A percentile compares a stretch with the other conserved stretches of the same genome.
phyloP scores from a whole-genome alignment of 2,888 invertebrate species.

The Troides aeacus region DNA sequence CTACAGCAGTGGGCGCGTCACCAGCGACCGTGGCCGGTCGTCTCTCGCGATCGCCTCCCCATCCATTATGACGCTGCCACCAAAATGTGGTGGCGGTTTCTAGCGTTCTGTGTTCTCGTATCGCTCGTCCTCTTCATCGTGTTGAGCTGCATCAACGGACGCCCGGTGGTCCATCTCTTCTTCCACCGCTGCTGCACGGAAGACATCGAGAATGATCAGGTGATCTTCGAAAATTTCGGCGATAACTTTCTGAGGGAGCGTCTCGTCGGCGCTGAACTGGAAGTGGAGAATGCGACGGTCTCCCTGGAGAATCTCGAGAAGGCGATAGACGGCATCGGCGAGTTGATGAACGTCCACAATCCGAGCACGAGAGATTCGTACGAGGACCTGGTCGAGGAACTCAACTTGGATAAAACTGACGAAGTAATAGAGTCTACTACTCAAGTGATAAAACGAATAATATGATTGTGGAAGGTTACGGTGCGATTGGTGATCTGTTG shows the following conservation, averaged over 20 bases:
- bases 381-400: conserved; percentile 12
- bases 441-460: not conserved
- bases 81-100: conserved; percentile 66
- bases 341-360: conserved; percentile 20
- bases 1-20: conserved; percentile 5
- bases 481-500: not conserved
- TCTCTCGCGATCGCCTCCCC: conserved; percentile 15
- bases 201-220: conserved; percentile 66
- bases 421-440: not conserved
- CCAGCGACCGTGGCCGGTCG: conserved; percentile 16
- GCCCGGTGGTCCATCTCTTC: conserved; percentile 60
- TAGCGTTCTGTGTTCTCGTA: conserved; percentile 64
- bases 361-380: conserved; percentile 15
- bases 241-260: conserved; percentile 63
- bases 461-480: not conserved
- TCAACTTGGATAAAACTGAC: conserved; percentile 1
- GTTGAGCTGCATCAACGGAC: conserved; percentile 57
- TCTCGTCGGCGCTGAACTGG: conserved; percentile 49
- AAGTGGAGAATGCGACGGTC: conserved; percentile 22
- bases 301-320: conserved; percentile 14
- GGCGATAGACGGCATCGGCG: conserved; percentile 15
- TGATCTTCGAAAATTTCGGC: conserved; percentile 60
- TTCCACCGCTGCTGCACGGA: conserved; percentile 63
- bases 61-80: conserved; percentile 23
- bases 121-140: conserved; percentile 60